A percentile compares a stretch with the other conserved stretches of the same genome.
Evolutionary conservation across 2,113 vertebrate genomes (phyloP).

Genomic region (Apistogramma diplotaenia): DNA sequence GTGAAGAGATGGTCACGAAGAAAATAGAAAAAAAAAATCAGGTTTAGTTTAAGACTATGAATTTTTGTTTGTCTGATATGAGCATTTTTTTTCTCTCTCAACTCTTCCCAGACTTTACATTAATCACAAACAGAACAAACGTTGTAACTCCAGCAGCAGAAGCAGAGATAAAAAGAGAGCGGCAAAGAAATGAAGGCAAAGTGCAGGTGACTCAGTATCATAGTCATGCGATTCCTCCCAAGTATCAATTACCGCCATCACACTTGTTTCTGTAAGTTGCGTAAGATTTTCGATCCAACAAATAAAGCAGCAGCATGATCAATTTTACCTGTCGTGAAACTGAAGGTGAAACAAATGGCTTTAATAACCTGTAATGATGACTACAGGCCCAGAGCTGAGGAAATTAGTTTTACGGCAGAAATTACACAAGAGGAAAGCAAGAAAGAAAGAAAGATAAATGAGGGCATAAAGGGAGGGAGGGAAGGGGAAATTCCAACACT

Average conservation of each 20-base stretch:
- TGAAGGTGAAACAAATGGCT: conserved; percentile 50
- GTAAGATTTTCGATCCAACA: conserved; percentile 8
- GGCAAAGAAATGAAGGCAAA: neutral
- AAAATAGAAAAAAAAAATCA: conserved; percentile 46
- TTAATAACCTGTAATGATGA: conserved; percentile 54
- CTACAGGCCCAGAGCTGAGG: conserved; percentile 13
- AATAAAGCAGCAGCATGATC: neutral
- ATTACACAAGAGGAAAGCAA: conserved; percentile 17
- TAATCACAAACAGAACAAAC: neutral
- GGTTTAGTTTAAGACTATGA: conserved; percentile 1
- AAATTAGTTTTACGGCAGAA: conserved; percentile 36
- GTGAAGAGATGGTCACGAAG: conserved; percentile 47
- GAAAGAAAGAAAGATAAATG: conserved; percentile 51
- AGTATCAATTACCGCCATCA: neutral
- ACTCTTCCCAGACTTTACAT: neutral
- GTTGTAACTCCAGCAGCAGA: neutral
- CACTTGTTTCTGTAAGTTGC: conserved; percentile 8
- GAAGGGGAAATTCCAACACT: conserved; percentile 11
- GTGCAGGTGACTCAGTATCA: neutral
- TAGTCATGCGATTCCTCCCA: neutral
- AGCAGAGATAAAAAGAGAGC: neutral
- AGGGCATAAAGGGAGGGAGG: conserved; percentile 14
- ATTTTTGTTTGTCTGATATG: neutral
- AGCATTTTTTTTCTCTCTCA: neutral
- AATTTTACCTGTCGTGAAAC: conserved; percentile 4